Evolutionary conservation across 2,113 vertebrate genomes (phyloP).

Genomic region (Orientallactaga bullata): DNA sequence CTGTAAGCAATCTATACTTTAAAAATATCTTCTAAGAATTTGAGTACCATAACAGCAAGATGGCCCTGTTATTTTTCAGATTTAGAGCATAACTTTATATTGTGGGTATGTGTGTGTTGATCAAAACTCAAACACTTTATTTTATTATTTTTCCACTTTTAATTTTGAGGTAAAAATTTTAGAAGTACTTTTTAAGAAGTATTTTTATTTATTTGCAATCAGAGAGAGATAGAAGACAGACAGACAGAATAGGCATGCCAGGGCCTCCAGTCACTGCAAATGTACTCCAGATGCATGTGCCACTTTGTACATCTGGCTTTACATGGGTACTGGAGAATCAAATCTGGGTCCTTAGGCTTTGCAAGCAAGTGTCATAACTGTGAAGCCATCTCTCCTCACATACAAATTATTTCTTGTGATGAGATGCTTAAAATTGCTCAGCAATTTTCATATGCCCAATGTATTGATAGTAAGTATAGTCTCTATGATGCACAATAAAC

Average conservation of each 20-base stretch:
- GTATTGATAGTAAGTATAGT: background rate
- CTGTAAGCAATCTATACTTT: background rate
- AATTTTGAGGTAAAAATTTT: background rate
- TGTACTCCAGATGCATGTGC: too few species aligned
- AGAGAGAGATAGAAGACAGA: too few species aligned
- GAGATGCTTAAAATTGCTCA: background rate
- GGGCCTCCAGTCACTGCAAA: too few species aligned
- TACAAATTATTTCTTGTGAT: background rate
- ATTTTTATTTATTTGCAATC: too few species aligned
- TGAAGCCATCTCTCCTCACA: too few species aligned
- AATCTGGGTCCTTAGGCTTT: too few species aligned
- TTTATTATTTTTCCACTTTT: background rate
- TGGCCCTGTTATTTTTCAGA: background rate
- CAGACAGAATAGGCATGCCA: too few species aligned
- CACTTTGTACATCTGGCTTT: too few species aligned
- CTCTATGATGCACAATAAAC: background rate
- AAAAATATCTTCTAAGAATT: background rate
- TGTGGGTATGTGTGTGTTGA: too few species aligned
- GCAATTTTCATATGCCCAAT: background rate
- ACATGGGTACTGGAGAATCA: too few species aligned
- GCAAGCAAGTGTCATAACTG: too few species aligned
- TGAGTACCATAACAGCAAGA: background rate
- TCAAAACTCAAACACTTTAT: background rate
- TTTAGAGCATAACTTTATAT: background rate
- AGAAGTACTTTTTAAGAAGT: background rate